Conservation (phyloP, 2,888 invertebrate species). For the Aphidius colemani region DNA sequence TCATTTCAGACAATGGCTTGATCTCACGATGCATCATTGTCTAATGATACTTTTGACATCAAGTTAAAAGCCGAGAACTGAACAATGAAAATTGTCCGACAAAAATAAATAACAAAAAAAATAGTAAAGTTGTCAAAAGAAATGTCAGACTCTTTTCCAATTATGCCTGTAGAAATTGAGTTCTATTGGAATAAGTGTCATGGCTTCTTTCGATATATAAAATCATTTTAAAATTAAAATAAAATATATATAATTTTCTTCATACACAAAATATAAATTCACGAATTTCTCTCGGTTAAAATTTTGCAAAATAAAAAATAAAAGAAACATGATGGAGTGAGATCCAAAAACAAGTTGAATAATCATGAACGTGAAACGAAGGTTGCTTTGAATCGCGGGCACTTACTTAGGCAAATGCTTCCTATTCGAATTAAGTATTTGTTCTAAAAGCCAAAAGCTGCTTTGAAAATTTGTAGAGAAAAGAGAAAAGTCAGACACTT, state of each 20-base stretch:
- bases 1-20: slow-evolving; percentile 48
- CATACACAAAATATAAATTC: too few relatives aligned
- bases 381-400: slow-evolving; percentile 52
- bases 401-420: slow-evolving; percentile 58
- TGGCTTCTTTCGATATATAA: neutral
- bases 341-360: slow-evolving; percentile 21
- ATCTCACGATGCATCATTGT: slow-evolving; percentile 40
- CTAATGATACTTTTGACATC: neutral
- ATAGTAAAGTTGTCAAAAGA: too few relatives aligned
- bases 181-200: slow-evolving; percentile 4
- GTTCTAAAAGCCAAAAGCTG: slow-evolving; percentile 54
- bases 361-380: slow-evolving; percentile 45
- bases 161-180: slow-evolving; percentile 6
- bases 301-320: too few relatives aligned
- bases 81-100: neutral
- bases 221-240: neutral
- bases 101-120: too few relatives aligned
- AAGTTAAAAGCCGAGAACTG: too few relatives aligned
- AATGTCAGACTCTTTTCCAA: neutral
- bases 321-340: neutral
- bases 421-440: slow-evolving; percentile 59
- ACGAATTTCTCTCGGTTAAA: too few relatives aligned
- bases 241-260: neutral
- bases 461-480: slow-evolving; percentile 28
- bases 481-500: slow-evolving; percentile 33